Base-by-base conservation (phyloP, 2,797 vertebrate species). In the Argyrosomus regius region DNA sequence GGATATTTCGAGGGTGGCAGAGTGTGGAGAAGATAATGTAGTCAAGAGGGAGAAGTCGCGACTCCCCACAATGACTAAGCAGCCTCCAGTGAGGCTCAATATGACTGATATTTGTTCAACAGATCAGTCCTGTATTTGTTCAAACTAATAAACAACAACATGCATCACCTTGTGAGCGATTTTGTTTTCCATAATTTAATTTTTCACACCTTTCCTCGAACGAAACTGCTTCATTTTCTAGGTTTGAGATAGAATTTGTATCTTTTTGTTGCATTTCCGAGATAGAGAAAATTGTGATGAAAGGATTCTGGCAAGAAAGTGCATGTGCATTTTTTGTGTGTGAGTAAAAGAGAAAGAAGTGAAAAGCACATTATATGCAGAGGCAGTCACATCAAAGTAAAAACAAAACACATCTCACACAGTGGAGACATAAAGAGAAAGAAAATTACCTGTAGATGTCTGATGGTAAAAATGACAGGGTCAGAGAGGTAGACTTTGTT, bases 401-500 rank as follows among this genome's bases (percentile, higher is more conserved):
- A 72, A 81, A 39, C 41, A 60, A 58, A 82, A 61, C 18, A 48
- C 41, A 17, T 59, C 59, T 72, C 49, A 31, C 45, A 45, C 3
- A 58, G 35, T 8, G 35, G 35, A 39, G 24, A 72, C 13, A 54
- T 5, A 56, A 26, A 49, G 52, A 56, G 5, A 12, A 10, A 26
- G 56, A 45, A 53, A 57, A 81, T 76, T 96, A 99, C 98, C 97
- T 99, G 97, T 46, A 98, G 96, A 86, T 99, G 98, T 86, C 95
- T 96, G 88, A 99, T 96, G 64, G 97, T 99, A 86, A 99, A 99
- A 68, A 98, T 96, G 86, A 99, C 98, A 0, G 98, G 98, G 89
- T 99, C 98, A 50, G 97, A 97, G 80, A 99, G 94, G 89, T 99
- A 99, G 81, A 99, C 97, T 92, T 99, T 99, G 92, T 97, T 99